Conservation (phyloP, 2,797 vertebrate species). For the Aeoliscus strigatus region DNA sequence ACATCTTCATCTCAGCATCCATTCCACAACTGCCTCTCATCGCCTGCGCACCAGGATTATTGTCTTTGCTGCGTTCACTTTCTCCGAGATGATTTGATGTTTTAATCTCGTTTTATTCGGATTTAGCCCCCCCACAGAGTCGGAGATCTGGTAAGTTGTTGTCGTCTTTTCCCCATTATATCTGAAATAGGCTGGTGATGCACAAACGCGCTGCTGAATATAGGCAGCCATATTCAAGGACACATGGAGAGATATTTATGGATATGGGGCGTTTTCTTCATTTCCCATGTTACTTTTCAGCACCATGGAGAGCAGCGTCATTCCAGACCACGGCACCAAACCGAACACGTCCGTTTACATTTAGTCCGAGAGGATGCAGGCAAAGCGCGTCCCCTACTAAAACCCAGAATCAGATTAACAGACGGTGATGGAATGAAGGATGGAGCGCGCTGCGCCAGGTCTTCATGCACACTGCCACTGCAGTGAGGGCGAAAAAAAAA, state of each 20-base stretch:
- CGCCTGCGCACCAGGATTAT: slow-evolving; percentile 57
- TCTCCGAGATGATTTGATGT: slow-evolving; percentile 46
- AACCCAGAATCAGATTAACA: neutral
- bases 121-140: slow-evolving; percentile 17
- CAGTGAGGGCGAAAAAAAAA: slow-evolving; percentile 13
- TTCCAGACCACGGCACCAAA: neutral
- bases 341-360: neutral
- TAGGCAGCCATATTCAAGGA: neutral
- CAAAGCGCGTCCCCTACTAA: no score
- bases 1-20: slow-evolving; percentile 71
- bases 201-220: neutral
- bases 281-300: slow-evolving; percentile 52
- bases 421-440: slow-evolving; percentile 37
- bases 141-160: slow-evolving; percentile 62
- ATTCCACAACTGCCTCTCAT: slow-evolving; percentile 59
- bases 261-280: neutral
- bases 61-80: slow-evolving; percentile 26
- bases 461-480: slow-evolving; percentile 5
- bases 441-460: slow-evolving; percentile 28
- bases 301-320: slow-evolving; percentile 66
- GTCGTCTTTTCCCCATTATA: neutral
- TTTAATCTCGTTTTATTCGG: slow-evolving; percentile 41
- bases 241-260: neutral
- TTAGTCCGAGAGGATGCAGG: rapidly evolving
- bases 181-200: slow-evolving; percentile 6